Percentiles rank a stretch among this genome's conserved stretches.
phyloP scores from a whole-genome alignment of 2,113 vertebrate species.

The Crotalus helleri region DNA sequence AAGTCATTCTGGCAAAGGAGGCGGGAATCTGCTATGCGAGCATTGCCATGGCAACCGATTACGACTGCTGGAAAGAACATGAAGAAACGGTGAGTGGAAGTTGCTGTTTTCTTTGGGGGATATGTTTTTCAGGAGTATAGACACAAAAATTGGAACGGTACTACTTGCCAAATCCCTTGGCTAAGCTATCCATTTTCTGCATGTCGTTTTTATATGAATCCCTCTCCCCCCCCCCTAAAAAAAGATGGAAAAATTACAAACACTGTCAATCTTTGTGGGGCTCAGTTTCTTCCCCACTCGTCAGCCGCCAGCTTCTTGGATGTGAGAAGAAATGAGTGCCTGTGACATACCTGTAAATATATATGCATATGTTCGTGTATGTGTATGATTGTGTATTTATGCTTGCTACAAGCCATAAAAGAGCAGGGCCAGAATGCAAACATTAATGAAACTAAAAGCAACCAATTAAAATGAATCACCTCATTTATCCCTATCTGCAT shows the following conservation, averaged over 20 bases:
- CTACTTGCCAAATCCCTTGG: neutral
- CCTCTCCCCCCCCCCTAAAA: no score
- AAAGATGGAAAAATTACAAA: neutral
- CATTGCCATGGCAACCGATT: slow-evolving; percentile 97
- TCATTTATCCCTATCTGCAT: no score
- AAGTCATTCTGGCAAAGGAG: slow-evolving; percentile 95
- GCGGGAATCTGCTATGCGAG: slow-evolving; percentile 92
- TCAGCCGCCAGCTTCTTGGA: neutral
- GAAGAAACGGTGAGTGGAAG: slow-evolving; percentile 86
- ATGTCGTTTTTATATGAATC: neutral
- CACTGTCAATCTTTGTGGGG: neutral
- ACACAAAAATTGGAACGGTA: neutral
- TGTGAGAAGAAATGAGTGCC: neutral
- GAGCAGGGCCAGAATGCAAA: no score
- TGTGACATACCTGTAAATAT: neutral
- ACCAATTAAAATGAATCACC: no score
- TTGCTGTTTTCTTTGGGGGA: neutral
- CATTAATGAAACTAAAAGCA: no score
- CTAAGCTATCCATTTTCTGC: neutral
- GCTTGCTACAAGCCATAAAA: neutral
- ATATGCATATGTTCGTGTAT: neutral
- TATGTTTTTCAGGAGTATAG: neutral
- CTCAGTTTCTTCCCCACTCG: neutral
- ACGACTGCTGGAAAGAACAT: slow-evolving; percentile 96
- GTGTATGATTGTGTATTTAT: neutral